Base-by-base conservation (phyloP, 2,797 vertebrate species). In the Avahi laniger region DNA sequence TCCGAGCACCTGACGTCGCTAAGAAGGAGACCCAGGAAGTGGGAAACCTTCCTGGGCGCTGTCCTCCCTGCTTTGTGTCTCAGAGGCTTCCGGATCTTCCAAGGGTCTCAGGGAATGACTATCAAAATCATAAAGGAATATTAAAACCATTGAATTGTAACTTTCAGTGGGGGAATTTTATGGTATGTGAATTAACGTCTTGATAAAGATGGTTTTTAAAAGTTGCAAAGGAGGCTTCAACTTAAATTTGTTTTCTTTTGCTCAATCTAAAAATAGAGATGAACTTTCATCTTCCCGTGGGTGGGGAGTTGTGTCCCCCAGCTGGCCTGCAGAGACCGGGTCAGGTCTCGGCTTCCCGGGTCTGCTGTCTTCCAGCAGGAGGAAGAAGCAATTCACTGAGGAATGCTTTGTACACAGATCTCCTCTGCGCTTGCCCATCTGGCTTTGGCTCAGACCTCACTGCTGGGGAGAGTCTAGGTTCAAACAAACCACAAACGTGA, bases 241-340 rank as follows among this genome's bases (percentile, higher is more conserved):
- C 76, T 90, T 59, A 87, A 52, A 50, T 61, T 80, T 80, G 26
- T 85, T 87, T 90, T 79, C 57, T 93, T 88, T 82, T 46, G 22
- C 63, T 50, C 38, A 50, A 57, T 93, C 70, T 73, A 86, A 93
- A 94, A 82, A 22, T 61, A 92, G n/a, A 92, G 69, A 50, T 69
- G 59, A 20, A 67, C 50, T 93, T 91, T 26, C 8, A 30, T 12
- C 46, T 65, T 35, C 65, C 63, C 11, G 4, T 43, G 81, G 73
- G 33, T 4, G 1, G 46, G 35, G 35, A 69, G 41, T 38, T 18
- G 10, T 10, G 22, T 43, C 59, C 91, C 88, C 57, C 70, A 35
- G 46, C 6, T 48, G 78, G 54, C 63, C 48, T 33, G 30, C 4
- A 35, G 78, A 22, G 20, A 22, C 59, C 5, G 1, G 43, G 69